phyloP scores from a whole-genome alignment of 2,888 invertebrate genomes.

The Drosophila macrospina region DNA sequence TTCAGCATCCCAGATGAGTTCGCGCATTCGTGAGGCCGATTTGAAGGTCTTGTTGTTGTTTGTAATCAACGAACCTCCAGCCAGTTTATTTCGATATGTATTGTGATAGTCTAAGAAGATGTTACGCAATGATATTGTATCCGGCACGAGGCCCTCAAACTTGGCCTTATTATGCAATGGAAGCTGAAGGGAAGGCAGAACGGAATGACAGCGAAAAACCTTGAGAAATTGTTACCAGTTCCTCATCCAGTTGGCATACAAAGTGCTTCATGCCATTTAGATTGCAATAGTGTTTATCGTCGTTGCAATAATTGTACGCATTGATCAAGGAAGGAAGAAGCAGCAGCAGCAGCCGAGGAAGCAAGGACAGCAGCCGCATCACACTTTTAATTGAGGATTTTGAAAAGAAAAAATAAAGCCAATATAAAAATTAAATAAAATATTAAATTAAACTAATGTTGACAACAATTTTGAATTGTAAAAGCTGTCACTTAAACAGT shows the following conservation, averaged over 20 bases:
- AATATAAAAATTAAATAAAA: constrained; percentile 2
- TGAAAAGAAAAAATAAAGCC: background rate
- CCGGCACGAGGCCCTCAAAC: constrained; percentile 32
- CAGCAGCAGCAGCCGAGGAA: background rate
- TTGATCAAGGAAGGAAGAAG: background rate
- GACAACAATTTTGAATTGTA: background rate
- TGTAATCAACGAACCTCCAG: constrained; percentile 31
- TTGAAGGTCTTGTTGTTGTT: constrained; percentile 27
- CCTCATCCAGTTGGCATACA: constrained; percentile 30
- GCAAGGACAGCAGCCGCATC: constrained; percentile 7
- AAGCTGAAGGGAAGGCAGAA: background rate
- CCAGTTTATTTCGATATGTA: constrained; percentile 35
- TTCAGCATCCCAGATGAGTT: constrained; percentile 53
- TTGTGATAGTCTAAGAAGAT: constrained; percentile 26
- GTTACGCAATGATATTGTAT: constrained; percentile 6
- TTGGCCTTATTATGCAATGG: constrained; percentile 6
- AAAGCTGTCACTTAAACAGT: background rate
- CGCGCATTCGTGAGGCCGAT: constrained; percentile 46
- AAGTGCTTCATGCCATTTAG: constrained; percentile 29
- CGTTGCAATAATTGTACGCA: constrained; percentile 52
- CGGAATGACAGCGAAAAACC: background rate
- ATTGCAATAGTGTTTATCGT: constrained; percentile 36
- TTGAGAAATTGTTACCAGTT: constrained; percentile 12
- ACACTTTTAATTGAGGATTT: constrained; percentile 4
- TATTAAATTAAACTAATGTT: background rate